Conservation (phyloP, 2,888 invertebrate species). For the Lasioglossum morio region DNA sequence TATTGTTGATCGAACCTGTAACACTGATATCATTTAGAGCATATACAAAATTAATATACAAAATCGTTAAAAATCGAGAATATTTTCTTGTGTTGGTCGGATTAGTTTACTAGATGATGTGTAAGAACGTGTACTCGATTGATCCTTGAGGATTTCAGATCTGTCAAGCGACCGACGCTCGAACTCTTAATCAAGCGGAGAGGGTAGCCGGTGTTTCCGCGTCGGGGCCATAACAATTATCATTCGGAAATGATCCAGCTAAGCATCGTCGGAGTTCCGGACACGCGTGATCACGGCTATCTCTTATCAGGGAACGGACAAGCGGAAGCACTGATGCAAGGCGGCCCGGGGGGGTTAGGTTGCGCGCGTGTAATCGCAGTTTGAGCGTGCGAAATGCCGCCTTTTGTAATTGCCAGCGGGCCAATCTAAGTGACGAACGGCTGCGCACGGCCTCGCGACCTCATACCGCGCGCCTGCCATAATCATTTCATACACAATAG, state of each 20-base stretch:
- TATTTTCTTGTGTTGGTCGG: no score
- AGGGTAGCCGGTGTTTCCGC: neutral
- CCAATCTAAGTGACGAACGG: slow-evolving; percentile 83
- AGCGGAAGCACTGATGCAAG: neutral
- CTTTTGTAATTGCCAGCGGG: slow-evolving; percentile 79
- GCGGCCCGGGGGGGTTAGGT: neutral
- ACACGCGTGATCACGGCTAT: slow-evolving; percentile 29
- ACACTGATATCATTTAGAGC: no score
- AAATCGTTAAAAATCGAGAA: no score
- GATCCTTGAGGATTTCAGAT: neutral
- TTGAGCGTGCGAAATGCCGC: slow-evolving; percentile 56
- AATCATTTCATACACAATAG: slow-evolving; percentile 83
- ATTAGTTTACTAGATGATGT: no score
- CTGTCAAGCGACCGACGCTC: neutral
- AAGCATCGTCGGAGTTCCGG: slow-evolving; percentile 17
- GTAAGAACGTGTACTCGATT: no score
- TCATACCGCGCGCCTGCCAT: slow-evolving; percentile 78
- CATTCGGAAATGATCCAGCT: slow-evolving; percentile 11
- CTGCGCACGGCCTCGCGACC: slow-evolving; percentile 79
- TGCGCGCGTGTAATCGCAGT: slow-evolving; percentile 56
- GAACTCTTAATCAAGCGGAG: slow-evolving; percentile 1
- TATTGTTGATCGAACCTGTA: no score
- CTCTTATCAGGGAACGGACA: slow-evolving; percentile 37
- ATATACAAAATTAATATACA: no score
- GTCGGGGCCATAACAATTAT: neutral